Base-by-base conservation (phyloP, 1,140 invertebrate species). In the Theocolax elegans region DNA sequence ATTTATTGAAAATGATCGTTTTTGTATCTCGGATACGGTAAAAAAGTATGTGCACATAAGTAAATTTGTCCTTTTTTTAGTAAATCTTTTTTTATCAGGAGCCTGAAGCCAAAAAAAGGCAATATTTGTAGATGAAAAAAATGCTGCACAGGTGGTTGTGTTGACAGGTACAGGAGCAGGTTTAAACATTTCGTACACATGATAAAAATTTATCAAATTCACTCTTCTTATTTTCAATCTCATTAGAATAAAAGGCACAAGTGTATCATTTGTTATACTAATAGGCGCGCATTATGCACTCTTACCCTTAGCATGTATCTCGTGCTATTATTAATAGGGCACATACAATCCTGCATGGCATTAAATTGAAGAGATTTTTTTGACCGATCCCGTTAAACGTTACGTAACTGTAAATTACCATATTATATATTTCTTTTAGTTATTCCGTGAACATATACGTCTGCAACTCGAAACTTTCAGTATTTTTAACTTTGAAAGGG, bases 161-260 rank as follows among this genome's bases (percentile, higher is more conserved):
- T 63, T 53, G 63, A 49, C n/a, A n/a, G n/a, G n/a, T n/a, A n/a
- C n/a, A n/a, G n/a, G 58, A 46, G 58, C 42, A 29, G 23, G 42
- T 58, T 58, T 48, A 42, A 71, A 76, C 76, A 67, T 75, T 77
- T 76, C n/a, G n/a, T 79, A 77, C 81, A 85, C 81, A 82, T 83
- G 82, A 84, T 77, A 74, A 82, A 83, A 84, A 83, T 83, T 79
- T 83, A 85, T 83, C 83, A 81, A 83, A 81, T 77, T 77, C 77
- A 80, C 73, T 80, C 81, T 79, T 83, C 79, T 85, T 79, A 83
- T 85, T 84, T 83, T 83, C 82, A 83, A 81, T 76, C 79, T 83
- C 81, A 84, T 84, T 81, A 83, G 80, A 83, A 84, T 82, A 84
- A 78, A 72, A 74, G 76, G 77, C 82, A 83, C 80, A 84, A 84